Evolutionary conservation across 2,888 invertebrate genomes (phyloP).

Genomic region (Drosophila algonquin): DNA sequence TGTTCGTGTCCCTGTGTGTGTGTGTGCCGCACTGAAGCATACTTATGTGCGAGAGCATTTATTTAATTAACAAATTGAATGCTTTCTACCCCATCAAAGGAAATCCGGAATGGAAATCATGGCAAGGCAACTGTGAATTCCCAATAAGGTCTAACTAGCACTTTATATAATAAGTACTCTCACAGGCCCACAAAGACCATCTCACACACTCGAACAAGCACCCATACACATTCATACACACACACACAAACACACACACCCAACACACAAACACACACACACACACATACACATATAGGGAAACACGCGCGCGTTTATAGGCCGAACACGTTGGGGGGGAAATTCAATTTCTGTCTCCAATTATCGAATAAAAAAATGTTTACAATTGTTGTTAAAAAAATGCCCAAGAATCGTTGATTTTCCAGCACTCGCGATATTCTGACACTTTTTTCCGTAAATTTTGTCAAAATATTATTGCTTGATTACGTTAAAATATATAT

Average conservation of each 20-base stretch:
- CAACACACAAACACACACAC: slow-evolving; percentile 39
- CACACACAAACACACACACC: slow-evolving; percentile 36
- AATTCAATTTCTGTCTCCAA: slow-evolving; percentile 21
- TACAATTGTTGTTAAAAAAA: background rate
- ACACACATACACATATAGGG: slow-evolving; percentile 32
- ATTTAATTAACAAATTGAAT: slow-evolving; percentile 57
- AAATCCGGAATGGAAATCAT: slow-evolving; percentile 43
- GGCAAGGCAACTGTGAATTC: slow-evolving; percentile 42
- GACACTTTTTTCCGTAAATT: background rate
- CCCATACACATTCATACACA: slow-evolving; percentile 2
- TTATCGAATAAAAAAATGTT: slow-evolving; percentile 12
- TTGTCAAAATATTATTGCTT: background rate
- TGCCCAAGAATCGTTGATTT: background rate
- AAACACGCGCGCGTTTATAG: slow-evolving; percentile 45
- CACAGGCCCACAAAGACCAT: slow-evolving; percentile 31
- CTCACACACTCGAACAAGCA: slow-evolving; percentile 18
- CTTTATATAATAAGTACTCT: slow-evolving; percentile 69
- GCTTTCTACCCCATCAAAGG: slow-evolving; percentile 29
- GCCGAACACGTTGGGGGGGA: slow-evolving; percentile 20
- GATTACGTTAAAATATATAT: background rate
- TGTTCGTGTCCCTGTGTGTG: slow-evolving; percentile 13
- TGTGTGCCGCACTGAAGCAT: slow-evolving; percentile 57
- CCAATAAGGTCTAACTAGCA: slow-evolving; percentile 41
- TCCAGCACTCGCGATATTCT: slow-evolving; percentile 8
- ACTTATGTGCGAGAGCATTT: slow-evolving; percentile 60